Conservation (phyloP, 2,888 invertebrate species). For the Latrodectus hesperus region DNA sequence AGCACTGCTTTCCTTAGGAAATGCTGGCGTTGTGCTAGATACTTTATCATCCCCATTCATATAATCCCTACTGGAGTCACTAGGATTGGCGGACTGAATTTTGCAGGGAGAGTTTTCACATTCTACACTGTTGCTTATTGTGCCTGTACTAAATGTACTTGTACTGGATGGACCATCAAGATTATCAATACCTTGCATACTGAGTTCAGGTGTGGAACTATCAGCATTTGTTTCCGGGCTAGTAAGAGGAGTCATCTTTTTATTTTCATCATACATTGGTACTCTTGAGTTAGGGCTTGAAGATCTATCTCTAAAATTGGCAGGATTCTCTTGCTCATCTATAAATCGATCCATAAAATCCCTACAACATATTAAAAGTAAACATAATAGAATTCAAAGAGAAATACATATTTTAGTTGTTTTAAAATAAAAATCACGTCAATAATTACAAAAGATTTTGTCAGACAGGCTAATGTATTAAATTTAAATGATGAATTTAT, state of each 20-base stretch:
- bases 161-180: constrained; percentile 62
- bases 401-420: no score
- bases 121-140: constrained; percentile 42
- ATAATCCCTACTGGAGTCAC: constrained; percentile 48
- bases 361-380: constrained; percentile 73
- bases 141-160: constrained; percentile 57
- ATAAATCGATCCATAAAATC: constrained; percentile 95
- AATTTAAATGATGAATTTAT: no score
- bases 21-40: constrained; percentile 52
- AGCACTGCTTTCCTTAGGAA: constrained; percentile 50
- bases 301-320: constrained; percentile 65
- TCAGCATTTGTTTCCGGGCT: constrained; percentile 66
- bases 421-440: no score
- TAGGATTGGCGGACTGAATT: constrained; percentile 38
- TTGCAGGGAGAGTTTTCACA: constrained; percentile 36
- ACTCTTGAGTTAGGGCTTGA: constrained; percentile 64
- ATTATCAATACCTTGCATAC: constrained; percentile 55
- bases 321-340: constrained; percentile 82
- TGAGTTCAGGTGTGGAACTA: constrained; percentile 58
- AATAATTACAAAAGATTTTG: no score
- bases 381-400: no score
- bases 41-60: constrained; percentile 62
- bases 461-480: no score
- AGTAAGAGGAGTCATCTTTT: constrained; percentile 54
- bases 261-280: constrained; percentile 60